phyloP scores from a whole-genome alignment of 2,888 invertebrate species.

The Caradrina clavipalpis region DNA sequence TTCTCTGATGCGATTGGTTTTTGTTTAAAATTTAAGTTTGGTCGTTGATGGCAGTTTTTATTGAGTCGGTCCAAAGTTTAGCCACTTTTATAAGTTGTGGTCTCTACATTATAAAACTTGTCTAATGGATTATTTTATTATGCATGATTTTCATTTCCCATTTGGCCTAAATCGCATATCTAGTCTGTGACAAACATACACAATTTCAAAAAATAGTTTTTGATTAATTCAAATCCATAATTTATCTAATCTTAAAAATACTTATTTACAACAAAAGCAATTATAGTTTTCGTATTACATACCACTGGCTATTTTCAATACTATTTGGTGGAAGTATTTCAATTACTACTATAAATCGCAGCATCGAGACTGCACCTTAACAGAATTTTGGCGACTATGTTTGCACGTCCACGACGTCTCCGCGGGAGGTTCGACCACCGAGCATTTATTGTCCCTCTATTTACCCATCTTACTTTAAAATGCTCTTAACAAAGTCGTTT shows the following conservation, averaged over 20 bases:
- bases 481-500: constrained; percentile 71
- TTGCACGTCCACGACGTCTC: constrained; percentile 81
- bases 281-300: no score
- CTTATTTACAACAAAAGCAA: no score
- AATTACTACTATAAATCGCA: constrained; percentile 27
- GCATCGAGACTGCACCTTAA: constrained; percentile 72
- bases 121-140: no score
- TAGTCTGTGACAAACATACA: no score
- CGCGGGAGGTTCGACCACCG: constrained; percentile 83
- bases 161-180: no score
- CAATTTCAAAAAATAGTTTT: no score
- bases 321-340: not conserved
- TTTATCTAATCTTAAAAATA: no score
- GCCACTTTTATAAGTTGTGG: not conserved
- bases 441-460: constrained; percentile 71
- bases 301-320: no score
- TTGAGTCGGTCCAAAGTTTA: not conserved
- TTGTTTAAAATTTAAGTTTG: not conserved
- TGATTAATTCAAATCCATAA: no score
- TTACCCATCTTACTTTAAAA: constrained; percentile 71
- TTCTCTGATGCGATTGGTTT: constrained; percentile 51
- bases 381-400: constrained; percentile 81
- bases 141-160: no score
- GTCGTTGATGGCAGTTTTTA: not conserved
- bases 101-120: not conserved